Base-by-base conservation (phyloP, 2,888 invertebrate species). In the Ceraclea dissimilis region DNA sequence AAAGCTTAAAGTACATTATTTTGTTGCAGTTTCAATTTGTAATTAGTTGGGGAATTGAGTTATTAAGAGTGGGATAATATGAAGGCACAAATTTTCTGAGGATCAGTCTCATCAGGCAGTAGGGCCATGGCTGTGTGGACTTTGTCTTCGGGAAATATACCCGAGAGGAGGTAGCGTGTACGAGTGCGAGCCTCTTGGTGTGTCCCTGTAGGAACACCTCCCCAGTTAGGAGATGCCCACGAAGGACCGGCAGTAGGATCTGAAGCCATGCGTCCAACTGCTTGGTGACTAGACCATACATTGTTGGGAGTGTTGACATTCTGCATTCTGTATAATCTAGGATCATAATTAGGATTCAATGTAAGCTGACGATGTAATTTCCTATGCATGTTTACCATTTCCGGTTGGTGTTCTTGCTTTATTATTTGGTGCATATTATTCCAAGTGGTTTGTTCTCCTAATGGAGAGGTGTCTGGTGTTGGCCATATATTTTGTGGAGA, bases 111-210 rank as follows among this genome's bases (percentile, higher is more conserved):
- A 50, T 91, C 88, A 0, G 95, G 95, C 73, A 90, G 86, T 63
- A 88, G 76, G 60, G 86, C 83, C 90, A 97, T 91, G 0, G 90
- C 94, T 52, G 86, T 84, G 52, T 84, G 82, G n/a, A 96, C 95
- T 67, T 92, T 89, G 63, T 88, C 86, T 67, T 91, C 90, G 0
- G 93, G 93, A 72, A 97, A 97, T 57, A 96, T 85, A 53, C 88
- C 88, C n/a, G 90, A 85, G 61, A 97, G 75, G 71, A 94, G 93
- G 72, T 87, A 93, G 70, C 90, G 92, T 67, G 94, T 75, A 63
- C 85, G 82, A 22, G 86, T 79, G 0, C 93, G 80, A 18, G 86
- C 84, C 65, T 92, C 91, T 55, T 71, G 64, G 46, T 60, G 62
- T 13, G 57, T 21, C 5, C 47, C 22, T 56, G 63, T 62, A 33